Evolutionary conservation across 2,888 invertebrate genomes (phyloP), one percentile per base, ranked within the genome.

Genomic region (Ectemnius cavifrons): DNA sequence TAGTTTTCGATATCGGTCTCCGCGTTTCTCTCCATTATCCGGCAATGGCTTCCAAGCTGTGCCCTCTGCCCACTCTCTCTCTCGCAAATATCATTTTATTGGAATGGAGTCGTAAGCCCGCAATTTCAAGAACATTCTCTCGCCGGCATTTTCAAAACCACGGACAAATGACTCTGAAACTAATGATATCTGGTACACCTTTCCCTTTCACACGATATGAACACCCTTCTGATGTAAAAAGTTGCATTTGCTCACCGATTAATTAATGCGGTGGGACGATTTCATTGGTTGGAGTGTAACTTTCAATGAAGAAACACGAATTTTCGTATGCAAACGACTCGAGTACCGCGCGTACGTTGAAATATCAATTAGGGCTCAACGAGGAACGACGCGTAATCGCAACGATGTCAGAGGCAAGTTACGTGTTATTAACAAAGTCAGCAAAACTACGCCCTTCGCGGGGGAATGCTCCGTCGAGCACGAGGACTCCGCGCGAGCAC

Each of bases 131-230:
- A 77, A 78, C 79, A 73, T 75, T 75, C 5, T 37, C 37, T 6
- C 79, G 75, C 68, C 75, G 78, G 77, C 82, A 76, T 84, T 88
- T 82, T 84, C 85, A 87, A 87, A 86, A 87, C 84, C 85, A 37
- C 37, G 78, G 82, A 71, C 86, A 83, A 87, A 87, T 85, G 83
- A 80, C 69, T 81, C 81, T 77, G 88, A 88, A 89, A 88, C 89
- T 89, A 89, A 89, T 89, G 87, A 85, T 87, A 74, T 80, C 85
- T 78, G 85, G 84, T 86, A 84, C 82, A 85, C 37, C 5, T 86
- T 86, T 88, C 87, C 82, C 86, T 84, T 85, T 79, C 85, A 83
- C 37, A 6, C 37, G 37, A 37, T 37, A 37, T 23, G 3, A 23
- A 23, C 23, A 11, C 37, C 37, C 37, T 37, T 37, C 11, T 11